Conservation (phyloP, 1,140 invertebrate species). For the Sycophila sp. region DNA sequence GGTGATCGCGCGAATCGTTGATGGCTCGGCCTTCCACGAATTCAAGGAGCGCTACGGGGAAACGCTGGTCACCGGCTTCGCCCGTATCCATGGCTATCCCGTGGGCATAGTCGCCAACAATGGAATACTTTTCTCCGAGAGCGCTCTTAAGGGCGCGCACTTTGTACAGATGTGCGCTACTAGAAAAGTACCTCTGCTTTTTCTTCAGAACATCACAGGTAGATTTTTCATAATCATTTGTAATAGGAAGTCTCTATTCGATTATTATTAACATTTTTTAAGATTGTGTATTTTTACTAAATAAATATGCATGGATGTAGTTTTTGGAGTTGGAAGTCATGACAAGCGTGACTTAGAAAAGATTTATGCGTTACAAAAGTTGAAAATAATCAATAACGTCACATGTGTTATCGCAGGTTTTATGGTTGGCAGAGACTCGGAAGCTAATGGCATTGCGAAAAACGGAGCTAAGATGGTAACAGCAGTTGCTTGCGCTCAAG, state of each 20-base stretch:
- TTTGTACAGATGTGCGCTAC: slow-evolving; percentile 97
- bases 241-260: too few relatives aligned
- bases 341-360: too few relatives aligned
- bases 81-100: slow-evolving; percentile 89
- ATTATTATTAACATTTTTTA: too few relatives aligned
- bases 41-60: slow-evolving; percentile 97
- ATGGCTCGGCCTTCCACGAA: slow-evolving; percentile 96
- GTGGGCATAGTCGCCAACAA: slow-evolving; percentile 98
- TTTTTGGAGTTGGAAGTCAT: too few relatives aligned
- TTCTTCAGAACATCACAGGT: slow-evolving; percentile 98
- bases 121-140: slow-evolving; percentile 97
- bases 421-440: slow-evolving; percentile 97
- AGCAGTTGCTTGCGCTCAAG: slow-evolving; percentile 96
- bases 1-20: slow-evolving; percentile 93
- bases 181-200: slow-evolving; percentile 93
- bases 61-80: slow-evolving; percentile 96
- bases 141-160: slow-evolving; percentile 95
- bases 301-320: too few relatives aligned
- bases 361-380: too few relatives aligned
- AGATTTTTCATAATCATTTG: neutral
- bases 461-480: slow-evolving; percentile 99
- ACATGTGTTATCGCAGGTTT: slow-evolving; percentile 87
- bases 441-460: slow-evolving; percentile 97
- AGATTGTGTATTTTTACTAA: too few relatives aligned
- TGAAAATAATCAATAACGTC: too few relatives aligned